A percentile compares a stretch with the other conserved stretches of the same genome.
Conservation (phyloP, 23 tunicate species). For the Halocynthia roretzi region DNA sequence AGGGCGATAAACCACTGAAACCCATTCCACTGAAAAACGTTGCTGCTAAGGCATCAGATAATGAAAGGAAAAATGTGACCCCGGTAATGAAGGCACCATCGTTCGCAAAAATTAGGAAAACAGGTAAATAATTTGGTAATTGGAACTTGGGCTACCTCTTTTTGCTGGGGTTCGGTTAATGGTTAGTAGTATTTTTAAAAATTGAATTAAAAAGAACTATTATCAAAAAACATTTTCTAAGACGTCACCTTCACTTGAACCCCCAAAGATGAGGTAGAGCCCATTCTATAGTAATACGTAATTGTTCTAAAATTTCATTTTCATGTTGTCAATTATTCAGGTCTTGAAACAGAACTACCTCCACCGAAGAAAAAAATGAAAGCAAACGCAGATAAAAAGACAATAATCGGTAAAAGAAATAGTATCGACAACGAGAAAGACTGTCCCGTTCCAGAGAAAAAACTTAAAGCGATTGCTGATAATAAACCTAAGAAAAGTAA, state of each 20-base stretch:
- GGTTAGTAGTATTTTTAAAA: too few species aligned
- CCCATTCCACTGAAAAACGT: conserved; percentile 33
- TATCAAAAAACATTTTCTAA: too few species aligned
- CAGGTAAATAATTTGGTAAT: conserved; percentile 30
- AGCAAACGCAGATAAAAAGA: conserved; percentile 4
- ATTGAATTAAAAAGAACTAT: too few species aligned
- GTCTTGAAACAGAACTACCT: conserved; percentile 42
- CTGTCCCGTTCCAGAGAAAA: conserved; percentile 44
- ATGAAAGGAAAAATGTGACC: conserved; percentile 8
- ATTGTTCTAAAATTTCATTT: background rate
- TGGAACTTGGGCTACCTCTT: background rate
- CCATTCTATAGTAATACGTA: too few species aligned
- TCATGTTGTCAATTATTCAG: conserved; percentile 15
- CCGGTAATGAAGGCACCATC: conserved; percentile 56
- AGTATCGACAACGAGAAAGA: conserved; percentile 48
- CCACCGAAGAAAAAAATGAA: background rate
- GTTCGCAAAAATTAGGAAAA: conserved; percentile 66
- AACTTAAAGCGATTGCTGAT: conserved; percentile 33
- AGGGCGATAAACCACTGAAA: conserved; percentile 13
- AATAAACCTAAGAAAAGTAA: conserved; percentile 67
- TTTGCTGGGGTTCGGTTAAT: background rate
- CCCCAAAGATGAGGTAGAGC: too few species aligned
- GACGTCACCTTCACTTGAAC: background rate
- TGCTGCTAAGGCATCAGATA: conserved; percentile 3
- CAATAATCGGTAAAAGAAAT: conserved; percentile 30